Base-by-base conservation (phyloP, 2,797 vertebrate genomes). In the Crenichthys baileyi region DNA sequence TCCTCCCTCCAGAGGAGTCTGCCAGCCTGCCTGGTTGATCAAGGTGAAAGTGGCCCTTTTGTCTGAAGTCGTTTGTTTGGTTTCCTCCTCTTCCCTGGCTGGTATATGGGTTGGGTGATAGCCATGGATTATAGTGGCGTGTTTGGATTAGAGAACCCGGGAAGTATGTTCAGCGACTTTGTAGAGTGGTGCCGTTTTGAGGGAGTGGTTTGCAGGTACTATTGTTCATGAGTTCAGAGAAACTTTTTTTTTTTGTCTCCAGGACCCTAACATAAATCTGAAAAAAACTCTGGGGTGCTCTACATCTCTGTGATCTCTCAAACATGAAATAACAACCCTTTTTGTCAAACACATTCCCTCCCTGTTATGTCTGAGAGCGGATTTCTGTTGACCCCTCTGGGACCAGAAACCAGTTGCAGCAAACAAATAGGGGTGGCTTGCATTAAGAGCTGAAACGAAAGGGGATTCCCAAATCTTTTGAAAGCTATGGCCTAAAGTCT, bases 21-120 rank as follows among this genome's bases (percentile, higher is more conserved):
- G 83, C 86, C 87, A 79, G 76, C 82, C 78, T 78, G 89, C 87
- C 74, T 75, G 81, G 75, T 81, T 90, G 91, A 94, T 94, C 91
- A 93, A 90, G 93, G 94, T 93, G 94, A 95, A 95, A 94, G 93
- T 93, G 90, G 58, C 65, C 70, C 91, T 90, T 93, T 95, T 95
- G 94, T 95, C 87, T 91, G 82, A 50, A n/a, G 75, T 68, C 56
- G 85, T 91, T 92, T 95, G 93, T 94, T 94, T 93, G 87, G 88
- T 90, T 92, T 92, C 76, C 79, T 67, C 85, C 79, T 88, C 90
- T 93, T 94, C 93, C 94, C 93, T 72, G 51, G 70, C 76, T 87
- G 78, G 73, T 76, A 94, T 94, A 94, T 94, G 86, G 91, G 82
- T 80, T 70, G 55, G 77, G 81, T 87, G 94, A 95, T 95, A 93